Percentiles rank a stretch among this genome's conserved stretches.
Conservation (phyloP, 2,888 invertebrate species). For the Tridacna crocea region DNA sequence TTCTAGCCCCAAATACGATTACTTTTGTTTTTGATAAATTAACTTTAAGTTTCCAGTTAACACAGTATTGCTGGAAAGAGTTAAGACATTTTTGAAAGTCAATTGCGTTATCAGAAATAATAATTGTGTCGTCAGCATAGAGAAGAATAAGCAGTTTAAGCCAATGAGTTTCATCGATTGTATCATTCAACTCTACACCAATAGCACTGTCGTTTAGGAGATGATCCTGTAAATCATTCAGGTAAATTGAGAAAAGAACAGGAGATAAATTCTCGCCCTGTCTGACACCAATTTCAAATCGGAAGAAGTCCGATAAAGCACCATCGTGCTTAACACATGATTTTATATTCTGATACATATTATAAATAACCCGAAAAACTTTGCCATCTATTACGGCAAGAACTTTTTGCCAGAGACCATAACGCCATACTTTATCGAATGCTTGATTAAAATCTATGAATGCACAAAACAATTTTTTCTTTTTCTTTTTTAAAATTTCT, state of each 20-base stretch:
- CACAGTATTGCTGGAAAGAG: slow-evolving; percentile 23
- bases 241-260: slow-evolving; percentile 33
- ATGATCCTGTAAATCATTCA: slow-evolving; percentile 31
- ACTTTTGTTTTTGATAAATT: slow-evolving; percentile 18
- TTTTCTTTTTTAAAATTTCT: slow-evolving; percentile 25
- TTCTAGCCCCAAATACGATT: slow-evolving; percentile 26
- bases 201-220: background rate
- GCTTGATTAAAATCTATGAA: slow-evolving; percentile 41
- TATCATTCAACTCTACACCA: background rate
- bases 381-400: slow-evolving; percentile 25
- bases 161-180: background rate
- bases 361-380: slow-evolving; percentile 24
- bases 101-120: slow-evolving; percentile 14
- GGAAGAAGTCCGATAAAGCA: slow-evolving; percentile 13
- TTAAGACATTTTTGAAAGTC: slow-evolving; percentile 25
- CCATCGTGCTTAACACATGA: slow-evolving; percentile 19
- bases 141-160: slow-evolving; percentile 17
- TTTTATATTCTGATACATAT: slow-evolving; percentile 35
- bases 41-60: slow-evolving; percentile 28
- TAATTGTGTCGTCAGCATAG: slow-evolving; percentile 38
- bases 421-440: slow-evolving; percentile 33
- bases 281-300: slow-evolving; percentile 31
- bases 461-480: slow-evolving; percentile 32
- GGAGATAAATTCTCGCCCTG: slow-evolving; percentile 41
- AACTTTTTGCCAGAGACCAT: slow-evolving; percentile 35